Evolutionary conservation across 1,140 invertebrate species (phyloP).

Genomic region (Caenorhabditis brenneri): DNA sequence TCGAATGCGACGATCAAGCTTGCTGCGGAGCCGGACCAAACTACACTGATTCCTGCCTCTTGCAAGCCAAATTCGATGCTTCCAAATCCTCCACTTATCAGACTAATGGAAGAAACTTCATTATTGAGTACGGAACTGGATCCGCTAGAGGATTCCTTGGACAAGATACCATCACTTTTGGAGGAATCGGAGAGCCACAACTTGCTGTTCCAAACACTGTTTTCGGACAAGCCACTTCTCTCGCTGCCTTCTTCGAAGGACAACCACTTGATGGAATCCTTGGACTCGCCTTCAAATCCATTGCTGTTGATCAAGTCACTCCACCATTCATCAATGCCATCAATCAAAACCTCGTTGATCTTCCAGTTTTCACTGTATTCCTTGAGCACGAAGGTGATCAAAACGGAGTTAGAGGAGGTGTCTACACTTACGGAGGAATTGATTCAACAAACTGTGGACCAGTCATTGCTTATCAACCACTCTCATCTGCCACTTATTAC

Average conservation of each 20-base stretch:
- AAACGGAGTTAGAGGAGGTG: conserved; percentile 53
- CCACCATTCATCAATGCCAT: conserved; percentile 55
- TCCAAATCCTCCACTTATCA: conserved; percentile 55
- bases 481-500: conserved; percentile 57
- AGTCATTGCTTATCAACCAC: conserved; percentile 56
- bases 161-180: conserved; percentile 52
- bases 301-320: conserved; percentile 55
- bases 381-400: conserved; percentile 54
- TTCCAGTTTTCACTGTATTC: conserved; percentile 57
- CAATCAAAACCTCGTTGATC: conserved; percentile 54
- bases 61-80: conserved; percentile 57
- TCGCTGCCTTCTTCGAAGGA: conserved; percentile 55
- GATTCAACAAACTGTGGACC: conserved; percentile 55
- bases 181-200: conserved; percentile 50
- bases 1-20: conserved; percentile 51
- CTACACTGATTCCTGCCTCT: conserved; percentile 45
- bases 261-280: conserved; percentile 57
- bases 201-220: conserved; percentile 54
- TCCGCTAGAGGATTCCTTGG: conserved; percentile 60
- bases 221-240: conserved; percentile 59
- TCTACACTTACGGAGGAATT: conserved; percentile 58
- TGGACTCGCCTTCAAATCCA: conserved; percentile 53
- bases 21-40: conserved; percentile 47
- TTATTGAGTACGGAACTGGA: conserved; percentile 60
- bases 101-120: conserved; percentile 54